Percentiles rank a stretch among this genome's conserved stretches.
These are phyloP conservation scores for Malurus splendens DNA, from an alignment of 2,797 vertebrate genomes.

Conservation along the genomic window DNA sequence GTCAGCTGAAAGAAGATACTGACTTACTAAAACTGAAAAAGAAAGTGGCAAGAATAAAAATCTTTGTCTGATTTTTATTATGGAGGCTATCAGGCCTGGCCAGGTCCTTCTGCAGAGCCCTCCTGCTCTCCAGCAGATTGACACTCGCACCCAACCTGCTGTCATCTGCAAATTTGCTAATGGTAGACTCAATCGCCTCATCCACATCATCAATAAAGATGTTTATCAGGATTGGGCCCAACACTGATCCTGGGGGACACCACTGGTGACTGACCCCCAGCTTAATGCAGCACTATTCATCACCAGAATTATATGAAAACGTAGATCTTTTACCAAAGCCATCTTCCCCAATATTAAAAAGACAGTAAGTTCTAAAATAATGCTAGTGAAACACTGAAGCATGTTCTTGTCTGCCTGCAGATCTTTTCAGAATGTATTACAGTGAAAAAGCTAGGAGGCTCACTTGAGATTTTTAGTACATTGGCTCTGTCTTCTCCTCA, in stretches of 20 bases:
- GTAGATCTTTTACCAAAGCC: not conserved
- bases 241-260: no score
- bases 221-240: not conserved
- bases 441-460: not conserved
- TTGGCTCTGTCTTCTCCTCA: not conserved
- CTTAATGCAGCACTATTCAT: not conserved
- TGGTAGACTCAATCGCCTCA: not conserved
- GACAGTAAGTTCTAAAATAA: not conserved
- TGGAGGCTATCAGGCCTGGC: fast-evolving
- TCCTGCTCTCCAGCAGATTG: not conserved
- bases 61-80: not conserved
- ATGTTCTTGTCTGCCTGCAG: not conserved
- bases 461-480: not conserved
- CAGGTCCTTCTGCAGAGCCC: not conserved
- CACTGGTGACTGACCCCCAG: not conserved
- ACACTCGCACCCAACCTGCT: fast-evolving
- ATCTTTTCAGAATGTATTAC: not conserved
- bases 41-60: not conserved
- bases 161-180: fast-evolving
- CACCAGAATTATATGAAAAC: not conserved
- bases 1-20: not conserved
- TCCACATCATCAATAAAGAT: not conserved
- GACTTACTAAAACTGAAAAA: not conserved
- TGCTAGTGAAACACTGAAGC: not conserved
- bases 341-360: not conserved